phyloP scores from a whole-genome alignment of 2,888 invertebrate species.

The Xanthia icteritia region DNA sequence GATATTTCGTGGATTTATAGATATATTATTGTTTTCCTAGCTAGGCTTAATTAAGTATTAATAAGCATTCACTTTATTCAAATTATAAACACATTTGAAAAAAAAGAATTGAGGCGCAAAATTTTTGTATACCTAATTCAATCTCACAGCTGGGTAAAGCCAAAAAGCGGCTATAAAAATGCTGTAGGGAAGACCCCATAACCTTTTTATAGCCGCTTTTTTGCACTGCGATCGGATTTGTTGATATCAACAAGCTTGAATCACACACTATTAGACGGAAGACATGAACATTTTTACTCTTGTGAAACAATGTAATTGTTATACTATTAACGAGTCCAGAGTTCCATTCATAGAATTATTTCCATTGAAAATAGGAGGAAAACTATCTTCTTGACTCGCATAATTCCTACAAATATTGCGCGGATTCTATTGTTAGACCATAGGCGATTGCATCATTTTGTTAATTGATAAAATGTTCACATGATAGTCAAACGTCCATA shows the following conservation, averaged over 20 bases:
- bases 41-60: not conserved
- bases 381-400: conserved; percentile 19
- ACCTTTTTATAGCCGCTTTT: not conserved
- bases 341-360: conserved; percentile 22
- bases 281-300: conserved; percentile 28
- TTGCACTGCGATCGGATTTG: not conserved
- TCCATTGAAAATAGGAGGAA: conserved; percentile 33
- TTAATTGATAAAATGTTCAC: conserved; percentile 6
- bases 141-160: not conserved
- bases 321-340: not conserved
- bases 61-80: not conserved
- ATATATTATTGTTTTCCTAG: not conserved
- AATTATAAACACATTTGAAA: not conserved
- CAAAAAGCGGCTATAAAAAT: too few relatives aligned
- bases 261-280: not conserved
- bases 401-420: conserved; percentile 6
- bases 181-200: not conserved
- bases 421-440: conserved; percentile 31
- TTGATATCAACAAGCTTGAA: not conserved
- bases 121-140: not conserved
- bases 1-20: not conserved
- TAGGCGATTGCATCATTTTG: conserved; percentile 29
- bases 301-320: conserved; percentile 16
- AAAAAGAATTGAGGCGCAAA: not conserved
- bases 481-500: not conserved